Percentiles rank a stretch among this genome's conserved stretches.
Conservation (phyloP, 1,140 invertebrate genomes). For the Dendroctonus valens region DNA sequence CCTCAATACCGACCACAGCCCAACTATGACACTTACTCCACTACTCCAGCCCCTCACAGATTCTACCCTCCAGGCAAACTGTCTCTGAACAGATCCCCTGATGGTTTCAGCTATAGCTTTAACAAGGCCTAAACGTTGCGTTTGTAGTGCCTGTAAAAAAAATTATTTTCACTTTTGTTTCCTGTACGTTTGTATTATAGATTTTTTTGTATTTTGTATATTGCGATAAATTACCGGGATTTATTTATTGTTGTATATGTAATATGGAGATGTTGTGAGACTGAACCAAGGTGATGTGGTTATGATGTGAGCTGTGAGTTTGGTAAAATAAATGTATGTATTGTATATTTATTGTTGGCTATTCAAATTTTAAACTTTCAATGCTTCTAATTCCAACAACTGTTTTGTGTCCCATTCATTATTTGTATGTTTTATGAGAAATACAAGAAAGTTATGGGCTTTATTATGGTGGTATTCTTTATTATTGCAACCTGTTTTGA, state of each 20-base stretch:
- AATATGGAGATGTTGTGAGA: too few relatives aligned
- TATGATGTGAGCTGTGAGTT: too few relatives aligned
- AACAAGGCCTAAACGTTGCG: conserved; percentile 25
- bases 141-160: not conserved
- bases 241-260: conserved; percentile 3
- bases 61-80: conserved; percentile 82
- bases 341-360: too few relatives aligned
- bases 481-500: too few relatives aligned
- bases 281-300: too few relatives aligned
- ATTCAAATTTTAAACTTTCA: too few relatives aligned
- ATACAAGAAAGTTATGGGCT: too few relatives aligned
- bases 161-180: not conserved
- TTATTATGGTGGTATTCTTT: too few relatives aligned
- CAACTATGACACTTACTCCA: conserved; percentile 42
- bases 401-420: too few relatives aligned
- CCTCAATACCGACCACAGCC: conserved; percentile 47
- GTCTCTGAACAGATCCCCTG: conserved; percentile 76
- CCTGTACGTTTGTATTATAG: conserved; percentile 12
- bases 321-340: too few relatives aligned
- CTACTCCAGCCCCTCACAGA: conserved; percentile 66
- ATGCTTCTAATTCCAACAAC: too few relatives aligned
- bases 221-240: conserved; percentile 6
- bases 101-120: conserved; percentile 54
- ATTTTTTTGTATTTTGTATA: conserved; percentile 2
- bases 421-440: too few relatives aligned